Conservation (phyloP, 2,113 vertebrate species). For the Procavia capensis region DNA sequence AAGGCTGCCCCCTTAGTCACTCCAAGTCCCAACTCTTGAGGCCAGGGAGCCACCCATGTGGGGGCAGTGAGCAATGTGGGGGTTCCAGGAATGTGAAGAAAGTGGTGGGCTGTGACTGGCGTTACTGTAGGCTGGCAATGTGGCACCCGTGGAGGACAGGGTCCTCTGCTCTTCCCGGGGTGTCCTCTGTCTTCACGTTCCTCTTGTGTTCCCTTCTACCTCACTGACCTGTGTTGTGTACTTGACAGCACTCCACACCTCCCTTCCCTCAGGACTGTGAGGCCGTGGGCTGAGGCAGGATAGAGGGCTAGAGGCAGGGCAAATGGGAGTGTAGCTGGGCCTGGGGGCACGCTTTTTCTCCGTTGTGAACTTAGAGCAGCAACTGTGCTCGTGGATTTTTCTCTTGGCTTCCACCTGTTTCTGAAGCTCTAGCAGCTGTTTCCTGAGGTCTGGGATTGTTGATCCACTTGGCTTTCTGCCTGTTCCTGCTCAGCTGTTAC, state of each 20-base stretch:
- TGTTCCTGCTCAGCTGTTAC: constrained; percentile 37
- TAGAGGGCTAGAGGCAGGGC: not conserved
- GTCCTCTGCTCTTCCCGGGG: not conserved
- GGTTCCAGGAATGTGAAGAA: not conserved
- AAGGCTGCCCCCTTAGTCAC: not conserved
- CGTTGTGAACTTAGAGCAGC: not conserved
- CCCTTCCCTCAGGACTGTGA: not conserved
- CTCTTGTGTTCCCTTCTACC: constrained; percentile 62
- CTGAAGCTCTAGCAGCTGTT: constrained; percentile 38
- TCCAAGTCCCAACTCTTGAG: not conserved
- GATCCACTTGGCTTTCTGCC: not conserved
- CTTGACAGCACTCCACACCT: not conserved
- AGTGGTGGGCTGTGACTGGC: not conserved
- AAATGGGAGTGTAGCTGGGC: not conserved
- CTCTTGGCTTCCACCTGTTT: constrained; percentile 51
- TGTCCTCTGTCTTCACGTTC: not conserved
- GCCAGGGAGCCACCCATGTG: not conserved
- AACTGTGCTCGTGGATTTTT: not conserved
- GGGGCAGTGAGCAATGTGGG: not conserved
- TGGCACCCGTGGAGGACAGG: not conserved
- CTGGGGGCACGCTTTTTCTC: not conserved
- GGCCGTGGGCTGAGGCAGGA: not conserved
- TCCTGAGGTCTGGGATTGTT: not conserved
- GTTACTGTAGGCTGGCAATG: not conserved
- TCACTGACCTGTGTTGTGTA: constrained; percentile 26